A percentile compares a stretch with the other conserved stretches of the same genome.
Conservation (phyloP, 2,113 vertebrate species). For the Lepisosteus osseus region DNA sequence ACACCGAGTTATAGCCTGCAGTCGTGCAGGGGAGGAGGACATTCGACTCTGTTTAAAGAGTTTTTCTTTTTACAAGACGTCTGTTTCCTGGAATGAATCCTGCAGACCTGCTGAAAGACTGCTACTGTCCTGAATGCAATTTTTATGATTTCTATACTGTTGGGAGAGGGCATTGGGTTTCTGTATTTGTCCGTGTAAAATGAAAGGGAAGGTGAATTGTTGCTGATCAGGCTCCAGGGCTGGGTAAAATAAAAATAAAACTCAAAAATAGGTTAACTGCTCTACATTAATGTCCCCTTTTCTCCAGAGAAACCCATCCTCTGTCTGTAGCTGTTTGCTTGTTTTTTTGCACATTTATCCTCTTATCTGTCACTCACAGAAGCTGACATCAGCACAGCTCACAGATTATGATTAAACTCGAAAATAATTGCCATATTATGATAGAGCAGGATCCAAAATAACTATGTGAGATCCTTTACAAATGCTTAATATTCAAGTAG, state of each 20-base stretch:
- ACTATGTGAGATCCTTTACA: too few relatives aligned
- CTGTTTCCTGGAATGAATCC: conserved; percentile 37
- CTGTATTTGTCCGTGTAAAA: background rate
- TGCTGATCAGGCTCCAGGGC: background rate
- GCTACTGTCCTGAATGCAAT: conserved; percentile 21
- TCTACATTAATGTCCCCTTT: too few relatives aligned
- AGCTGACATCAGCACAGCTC: too few relatives aligned
- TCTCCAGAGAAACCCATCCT: too few relatives aligned
- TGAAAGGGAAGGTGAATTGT: background rate
- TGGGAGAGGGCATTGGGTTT: background rate
- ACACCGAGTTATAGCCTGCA: conserved; percentile 58
- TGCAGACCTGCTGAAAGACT: conserved; percentile 36
- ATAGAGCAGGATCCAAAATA: too few relatives aligned
- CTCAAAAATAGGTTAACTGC: too few relatives aligned
- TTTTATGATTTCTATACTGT: conserved; percentile 9
- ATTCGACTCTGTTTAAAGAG: conserved; percentile 67
- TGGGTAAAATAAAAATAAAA: background rate
- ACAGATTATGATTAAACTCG: too few relatives aligned
- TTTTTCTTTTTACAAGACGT: conserved; percentile 35
- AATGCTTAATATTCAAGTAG: too few relatives aligned
- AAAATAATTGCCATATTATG: too few relatives aligned
- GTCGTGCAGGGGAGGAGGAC: conserved; percentile 7
- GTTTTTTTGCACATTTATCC: too few relatives aligned
- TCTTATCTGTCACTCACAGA: too few relatives aligned
- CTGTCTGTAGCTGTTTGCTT: too few relatives aligned